Evolutionary conservation across 2,888 invertebrate genomes (phyloP).

Genomic region (Protophormia terraenovae): DNA sequence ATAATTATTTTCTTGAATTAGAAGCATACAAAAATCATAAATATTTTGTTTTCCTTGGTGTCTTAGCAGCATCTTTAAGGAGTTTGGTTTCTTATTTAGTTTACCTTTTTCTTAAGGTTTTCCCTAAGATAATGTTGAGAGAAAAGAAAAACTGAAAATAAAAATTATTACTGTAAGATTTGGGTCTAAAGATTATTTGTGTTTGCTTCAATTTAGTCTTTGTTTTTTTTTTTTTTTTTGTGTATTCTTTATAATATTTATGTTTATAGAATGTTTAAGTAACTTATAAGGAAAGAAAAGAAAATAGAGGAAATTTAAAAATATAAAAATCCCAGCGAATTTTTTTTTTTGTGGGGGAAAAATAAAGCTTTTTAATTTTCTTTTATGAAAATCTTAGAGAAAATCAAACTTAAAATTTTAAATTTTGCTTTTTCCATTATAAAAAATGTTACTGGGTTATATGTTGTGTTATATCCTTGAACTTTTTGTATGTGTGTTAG

Average conservation of each 20-base stretch:
- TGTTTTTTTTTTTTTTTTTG: neutral
- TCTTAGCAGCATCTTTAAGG: slow-evolving; percentile 68
- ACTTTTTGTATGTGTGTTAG: neutral
- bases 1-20: neutral
- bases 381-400: too few species aligned
- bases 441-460: neutral
- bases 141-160: neutral
- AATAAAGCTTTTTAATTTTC: too few species aligned
- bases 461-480: neutral
- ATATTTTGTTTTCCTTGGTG: neutral
- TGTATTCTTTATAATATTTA: slow-evolving; percentile 13
- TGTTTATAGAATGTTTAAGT: neutral
- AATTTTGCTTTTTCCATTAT: neutral
- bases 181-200: slow-evolving; percentile 31
- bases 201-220: neutral
- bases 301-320: neutral
- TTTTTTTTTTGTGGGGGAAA: neutral
- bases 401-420: too few species aligned
- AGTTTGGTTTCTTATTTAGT: slow-evolving; percentile 70
- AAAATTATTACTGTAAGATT: slow-evolving; percentile 45
- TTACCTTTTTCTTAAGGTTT: slow-evolving; percentile 70
- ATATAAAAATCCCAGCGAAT: neutral
- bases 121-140: slow-evolving; percentile 38
- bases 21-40: neutral
- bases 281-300: neutral